These are phyloP conservation scores for Periophthalmodon schlosseri DNA, from an alignment of 2,113 vertebrate genomes.

Conservation along the genomic window DNA sequence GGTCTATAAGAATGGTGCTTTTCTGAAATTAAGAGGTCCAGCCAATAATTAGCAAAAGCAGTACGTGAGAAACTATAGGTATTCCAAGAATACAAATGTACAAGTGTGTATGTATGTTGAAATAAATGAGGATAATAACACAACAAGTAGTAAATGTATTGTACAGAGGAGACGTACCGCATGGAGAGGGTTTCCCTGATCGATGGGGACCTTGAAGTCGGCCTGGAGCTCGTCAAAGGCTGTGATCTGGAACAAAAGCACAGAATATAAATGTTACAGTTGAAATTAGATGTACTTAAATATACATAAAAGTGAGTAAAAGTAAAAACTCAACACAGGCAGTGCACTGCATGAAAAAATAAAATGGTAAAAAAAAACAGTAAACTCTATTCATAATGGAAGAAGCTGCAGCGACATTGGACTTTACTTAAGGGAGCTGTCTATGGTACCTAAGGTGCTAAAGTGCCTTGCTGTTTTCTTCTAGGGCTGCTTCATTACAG, in stretches of 20 bases:
- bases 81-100: too few relatives aligned
- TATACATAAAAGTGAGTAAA: background rate
- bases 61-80: too few relatives aligned
- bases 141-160: background rate
- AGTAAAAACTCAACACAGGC: background rate
- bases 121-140: too few relatives aligned
- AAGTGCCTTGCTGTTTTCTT: background rate
- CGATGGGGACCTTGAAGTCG: constrained; percentile 83
- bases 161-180: constrained; percentile 67
- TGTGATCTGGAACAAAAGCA: constrained; percentile 72
- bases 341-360: background rate
- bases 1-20: too few relatives aligned
- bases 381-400: too few relatives aligned
- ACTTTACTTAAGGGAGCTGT: background rate
- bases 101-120: too few relatives aligned
- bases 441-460: background rate
- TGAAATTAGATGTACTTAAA: background rate
- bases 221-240: constrained; percentile 84
- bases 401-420: too few relatives aligned
- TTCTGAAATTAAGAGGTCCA: too few relatives aligned
- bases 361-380: background rate
- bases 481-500: too few relatives aligned
- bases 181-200: constrained; percentile 83
- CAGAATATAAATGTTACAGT: constrained; percentile 1
- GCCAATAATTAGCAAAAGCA: too few relatives aligned